Percentiles rank a stretch among this genome's conserved stretches.
Evolutionary conservation across 2,113 vertebrate genomes (phyloP).

Genomic region (Ovibos moschatus): DNA sequence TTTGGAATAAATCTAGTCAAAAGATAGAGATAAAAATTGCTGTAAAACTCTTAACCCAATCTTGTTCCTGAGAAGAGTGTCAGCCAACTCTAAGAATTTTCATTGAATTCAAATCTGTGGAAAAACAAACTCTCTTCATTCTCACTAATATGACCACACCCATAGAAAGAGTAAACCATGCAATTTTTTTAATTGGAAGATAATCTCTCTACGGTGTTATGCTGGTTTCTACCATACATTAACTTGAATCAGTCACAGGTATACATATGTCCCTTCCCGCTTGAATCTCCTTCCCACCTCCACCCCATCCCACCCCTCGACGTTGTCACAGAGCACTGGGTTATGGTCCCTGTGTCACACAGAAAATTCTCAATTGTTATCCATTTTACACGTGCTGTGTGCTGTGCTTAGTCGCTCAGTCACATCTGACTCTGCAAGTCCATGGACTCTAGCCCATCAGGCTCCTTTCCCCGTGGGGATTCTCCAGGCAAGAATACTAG

Average conservation of each 20-base stretch:
- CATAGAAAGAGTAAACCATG: not conserved
- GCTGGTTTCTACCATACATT: not conserved
- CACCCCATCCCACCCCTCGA: not conserved
- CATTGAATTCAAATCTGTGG: not conserved
- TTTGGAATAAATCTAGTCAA: not conserved
- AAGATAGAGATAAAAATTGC: not conserved
- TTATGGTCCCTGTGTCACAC: not conserved
- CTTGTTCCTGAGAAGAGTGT: not conserved
- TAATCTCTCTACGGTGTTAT: rapidly evolving
- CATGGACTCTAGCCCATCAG: not conserved
- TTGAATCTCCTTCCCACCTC: not conserved
- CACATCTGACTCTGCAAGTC: not conserved
- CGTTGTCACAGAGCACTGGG: not conserved
- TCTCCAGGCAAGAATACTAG: not conserved
- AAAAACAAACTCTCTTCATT: not conserved
- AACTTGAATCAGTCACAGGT: not conserved
- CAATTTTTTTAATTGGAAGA: not conserved
- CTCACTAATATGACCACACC: not conserved
- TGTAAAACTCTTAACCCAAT: not conserved
- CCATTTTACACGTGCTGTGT: not conserved
- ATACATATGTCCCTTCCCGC: not conserved
- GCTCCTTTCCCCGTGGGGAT: not conserved
- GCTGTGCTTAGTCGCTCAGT: not conserved
- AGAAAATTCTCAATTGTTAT: not conserved
- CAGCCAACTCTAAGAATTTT: not conserved